Conservation (phyloP, 2,888 invertebrate species). For the Cylloceria caligata region DNA sequence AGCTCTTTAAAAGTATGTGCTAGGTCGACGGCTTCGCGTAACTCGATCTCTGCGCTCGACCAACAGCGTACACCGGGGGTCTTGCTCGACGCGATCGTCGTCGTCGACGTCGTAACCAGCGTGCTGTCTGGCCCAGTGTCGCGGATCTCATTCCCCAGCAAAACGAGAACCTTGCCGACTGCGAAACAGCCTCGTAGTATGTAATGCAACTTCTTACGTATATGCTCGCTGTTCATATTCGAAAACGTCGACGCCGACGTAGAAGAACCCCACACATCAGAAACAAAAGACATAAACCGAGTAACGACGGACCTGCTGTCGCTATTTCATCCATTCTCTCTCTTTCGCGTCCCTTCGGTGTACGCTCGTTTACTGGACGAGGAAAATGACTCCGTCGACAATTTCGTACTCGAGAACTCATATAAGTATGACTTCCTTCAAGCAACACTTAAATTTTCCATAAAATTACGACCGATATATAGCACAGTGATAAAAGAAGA, state of each 20-base stretch:
- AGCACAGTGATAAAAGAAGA: conserved; percentile 37
- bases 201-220: not conserved
- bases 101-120: conserved; percentile 24
- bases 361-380: conserved; percentile 42
- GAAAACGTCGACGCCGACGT: conserved; percentile 33
- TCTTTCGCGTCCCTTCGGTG: conserved; percentile 17
- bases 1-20: conserved; percentile 58
- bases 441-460: conserved; percentile 32
- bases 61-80: conserved; percentile 13
- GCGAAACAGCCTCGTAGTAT: conserved; percentile 49
- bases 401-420: conserved; percentile 54
- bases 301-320: conserved; percentile 50
- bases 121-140: conserved; percentile 23
- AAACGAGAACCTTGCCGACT: conserved; percentile 31
- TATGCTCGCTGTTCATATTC: not conserved
- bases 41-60: conserved; percentile 70
- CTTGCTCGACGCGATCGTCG: conserved; percentile 1
- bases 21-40: conserved; percentile 76
- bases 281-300: conserved; percentile 61
- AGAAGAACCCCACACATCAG: conserved; percentile 44
- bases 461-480: conserved; percentile 39
- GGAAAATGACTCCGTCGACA: conserved; percentile 50
- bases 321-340: conserved; percentile 16
- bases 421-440: conserved; percentile 47
- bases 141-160: conserved; percentile 35